Conservation (phyloP, 2,888 invertebrate species). For the Physocephala rufipes region DNA sequence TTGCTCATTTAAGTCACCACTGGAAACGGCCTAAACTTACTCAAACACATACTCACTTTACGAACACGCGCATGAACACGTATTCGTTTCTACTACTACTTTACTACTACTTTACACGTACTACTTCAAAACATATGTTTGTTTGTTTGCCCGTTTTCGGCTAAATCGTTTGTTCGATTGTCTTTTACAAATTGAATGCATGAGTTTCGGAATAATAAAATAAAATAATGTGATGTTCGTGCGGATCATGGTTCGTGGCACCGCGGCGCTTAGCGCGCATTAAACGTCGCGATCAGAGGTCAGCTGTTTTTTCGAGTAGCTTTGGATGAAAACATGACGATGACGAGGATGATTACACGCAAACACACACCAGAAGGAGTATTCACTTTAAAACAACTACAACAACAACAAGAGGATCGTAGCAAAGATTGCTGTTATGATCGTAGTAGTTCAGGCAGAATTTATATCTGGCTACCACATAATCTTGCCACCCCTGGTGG, state of each 20-base stretch:
- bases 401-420: not conserved
- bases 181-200: constrained; percentile 23
- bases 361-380: not conserved
- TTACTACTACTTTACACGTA: too few species aligned
- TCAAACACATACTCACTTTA: not conserved
- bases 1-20: constrained; percentile 11
- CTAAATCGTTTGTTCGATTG: not conserved
- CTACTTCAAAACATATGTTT: too few species aligned
- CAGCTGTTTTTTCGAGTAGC: constrained; percentile 21
- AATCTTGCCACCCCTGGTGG: not conserved
- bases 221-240: constrained; percentile 34
- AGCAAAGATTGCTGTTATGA: not conserved
- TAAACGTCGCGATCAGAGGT: not conserved
- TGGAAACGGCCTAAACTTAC: too few species aligned
- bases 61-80: not conserved
- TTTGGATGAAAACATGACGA: constrained; percentile 32
- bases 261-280: not conserved
- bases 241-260: constrained; percentile 22
- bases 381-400: not conserved
- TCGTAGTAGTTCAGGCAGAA: not conserved
- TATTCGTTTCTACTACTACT: too few species aligned
- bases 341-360: constrained; percentile 24
- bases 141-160: too few species aligned
- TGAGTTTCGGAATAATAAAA: constrained; percentile 33
- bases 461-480: not conserved